Base-by-base conservation (phyloP, 2,797 vertebrate genomes). In the Gila robusta region DNA sequence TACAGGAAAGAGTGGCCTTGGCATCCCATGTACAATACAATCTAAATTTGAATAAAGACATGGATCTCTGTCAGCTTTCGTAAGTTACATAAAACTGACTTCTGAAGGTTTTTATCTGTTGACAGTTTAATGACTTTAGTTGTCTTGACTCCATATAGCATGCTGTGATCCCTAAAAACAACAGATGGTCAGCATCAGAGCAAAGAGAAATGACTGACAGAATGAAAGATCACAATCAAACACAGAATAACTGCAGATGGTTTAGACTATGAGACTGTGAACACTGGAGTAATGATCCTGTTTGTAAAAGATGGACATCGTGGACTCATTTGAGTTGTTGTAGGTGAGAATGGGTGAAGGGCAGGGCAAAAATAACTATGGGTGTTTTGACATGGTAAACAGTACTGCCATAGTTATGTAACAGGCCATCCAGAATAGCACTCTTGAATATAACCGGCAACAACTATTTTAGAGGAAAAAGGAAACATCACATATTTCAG, bases 1-100 rank as follows among this genome's bases (percentile, higher is more conserved):
- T 95, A 95, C 95, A 96, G 95, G 96, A 96, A 95, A 94, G 88
- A 88, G 87, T 79, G 87, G 89, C 89, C 88, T 93, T 92, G 83
- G 89, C 83, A 88, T 81, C 74, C 19, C 47, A n/a, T 39, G 49
- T 56, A 78, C 71, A n/a, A 47, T 71, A 26, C 23, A 82, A 64
- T 85, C 71, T 78, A 84, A 85, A 67, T 85, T 62, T 85, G 86
- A 80, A 23, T 70, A 72, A 76, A n/a, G 79, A 49, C 84, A 59
- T 56, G 5, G 49, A 59, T 39, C 35, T 52, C 8, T 37, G 47
- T 81, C 44, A 69, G 39, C 39, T 23, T 80, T 54, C 44, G 16
- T 37, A 28, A 54, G 32, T 70, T 39, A 39, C 71, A 71, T 28
- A 64, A 72, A 67, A 19, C 16, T 28, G 17, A 81, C 37, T 21